These are phyloP conservation scores for Cryptophagus acutangulus DNA, from an alignment of 2,888 invertebrate species.

Conservation along the genomic window DNA sequence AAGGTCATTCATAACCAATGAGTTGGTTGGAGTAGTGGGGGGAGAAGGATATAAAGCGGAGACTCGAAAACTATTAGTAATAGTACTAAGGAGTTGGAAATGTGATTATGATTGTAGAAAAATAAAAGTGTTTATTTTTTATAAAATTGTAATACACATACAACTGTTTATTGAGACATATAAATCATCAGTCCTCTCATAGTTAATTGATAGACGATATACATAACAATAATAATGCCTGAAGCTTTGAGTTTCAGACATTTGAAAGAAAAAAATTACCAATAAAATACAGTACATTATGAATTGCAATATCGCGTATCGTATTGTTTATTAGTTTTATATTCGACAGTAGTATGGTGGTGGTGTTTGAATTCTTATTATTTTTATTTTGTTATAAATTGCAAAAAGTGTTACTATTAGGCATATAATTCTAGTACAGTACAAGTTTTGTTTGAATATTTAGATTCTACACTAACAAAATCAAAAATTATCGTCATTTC, in stretches of 20 bases:
- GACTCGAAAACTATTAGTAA: too few species aligned
- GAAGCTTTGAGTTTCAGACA: constrained; percentile 28
- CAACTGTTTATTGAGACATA: constrained; percentile 64
- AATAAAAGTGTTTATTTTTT: too few species aligned
- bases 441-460: constrained; percentile 39
- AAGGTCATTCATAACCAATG: too few species aligned
- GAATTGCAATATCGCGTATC: constrained; percentile 20
- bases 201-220: constrained; percentile 40
- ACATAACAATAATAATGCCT: constrained; percentile 39
- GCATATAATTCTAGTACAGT: constrained; percentile 36
- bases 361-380: constrained; percentile 22
- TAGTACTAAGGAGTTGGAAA: too few species aligned
- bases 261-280: constrained; percentile 29
- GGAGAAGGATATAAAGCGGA: too few species aligned
- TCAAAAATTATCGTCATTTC: constrained; percentile 33
- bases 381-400: too few species aligned
- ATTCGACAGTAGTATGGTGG: constrained; percentile 15
- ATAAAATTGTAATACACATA: constrained; percentile 57
- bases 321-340: too few species aligned
- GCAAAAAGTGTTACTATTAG: constrained; percentile 36
- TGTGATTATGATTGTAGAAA: too few species aligned
- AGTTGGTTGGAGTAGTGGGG: too few species aligned
- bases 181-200: constrained; percentile 49
- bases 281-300: constrained; percentile 29
- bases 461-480: constrained; percentile 43